Base-by-base conservation (phyloP, 2,888 invertebrate species). In the Drosophila sordidula region DNA sequence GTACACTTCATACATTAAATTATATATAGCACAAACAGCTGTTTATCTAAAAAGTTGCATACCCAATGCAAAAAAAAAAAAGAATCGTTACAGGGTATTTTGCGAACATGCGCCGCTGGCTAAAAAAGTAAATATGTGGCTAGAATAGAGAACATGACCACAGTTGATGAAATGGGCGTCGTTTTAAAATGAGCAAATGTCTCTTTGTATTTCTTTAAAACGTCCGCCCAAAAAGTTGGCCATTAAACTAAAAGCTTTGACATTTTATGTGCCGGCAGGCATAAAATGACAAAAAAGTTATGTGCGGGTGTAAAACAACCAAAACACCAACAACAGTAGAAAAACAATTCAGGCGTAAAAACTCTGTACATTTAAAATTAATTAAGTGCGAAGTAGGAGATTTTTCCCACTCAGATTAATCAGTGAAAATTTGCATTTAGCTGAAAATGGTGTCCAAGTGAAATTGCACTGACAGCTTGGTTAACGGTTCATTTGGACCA, bases 211-310 rank as follows among this genome's bases (percentile, higher is more conserved):
- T 18, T 41, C 18, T 22, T 32, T 16, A 12, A 3, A 32, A n/a
- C 32, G 29, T 42, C 25, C 9, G 12, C 25, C 18, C 16, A 38
- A 44, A 36, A 42, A 47, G 49, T 12, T 42, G 26, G 25, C 63
- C 68, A 75, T 80, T 77, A 80, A 77, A 64, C 71, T 83, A 69
- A 83, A 80, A 80, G 80, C 83, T 75, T 69, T 77, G 51, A 26
- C 50, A 41, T 26, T 66, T 61, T 38, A 49, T 36, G 47, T 22
- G 39, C 34, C 26, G 50, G n/a, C 50, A 32, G 44, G 9, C 4
- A 39, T 11, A 26, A 16, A 9, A 47, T 18, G 44, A 25, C n/a
- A 11, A 49, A 25, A 49, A 29, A 16, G 42, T 16, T 63, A 41
- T 42, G 25, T 57, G 57, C 56, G 51, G 55, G 39, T 56, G 52